Evolutionary conservation across 2,888 invertebrate genomes (phyloP).

Genomic region (Euproctis similis): DNA sequence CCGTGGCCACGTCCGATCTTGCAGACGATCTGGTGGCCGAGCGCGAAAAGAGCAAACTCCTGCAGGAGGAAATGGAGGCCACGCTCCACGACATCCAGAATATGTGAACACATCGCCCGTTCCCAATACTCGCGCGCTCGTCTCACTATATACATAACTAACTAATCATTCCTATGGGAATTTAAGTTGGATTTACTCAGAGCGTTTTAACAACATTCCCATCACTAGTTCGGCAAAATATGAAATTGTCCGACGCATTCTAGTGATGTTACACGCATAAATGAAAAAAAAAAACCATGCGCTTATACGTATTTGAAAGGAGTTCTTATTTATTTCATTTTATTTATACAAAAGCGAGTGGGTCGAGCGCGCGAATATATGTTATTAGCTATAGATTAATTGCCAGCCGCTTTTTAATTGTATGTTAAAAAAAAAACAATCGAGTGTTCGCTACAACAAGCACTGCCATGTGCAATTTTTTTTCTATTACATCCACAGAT

Average conservation of each 20-base stretch:
- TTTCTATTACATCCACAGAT: constrained; percentile 49
- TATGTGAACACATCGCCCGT: constrained; percentile 83
- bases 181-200: too few relatives aligned
- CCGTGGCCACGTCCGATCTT: constrained; percentile 70
- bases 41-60: constrained; percentile 96
- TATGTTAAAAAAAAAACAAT: constrained; percentile 55
- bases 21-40: constrained; percentile 96
- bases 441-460: constrained; percentile 66
- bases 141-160: constrained; percentile 13
- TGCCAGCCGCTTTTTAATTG: constrained; percentile 69
- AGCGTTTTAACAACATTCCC: not conserved
- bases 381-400: constrained; percentile 67
- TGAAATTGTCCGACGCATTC: not conserved
- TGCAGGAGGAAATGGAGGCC: constrained; percentile 98
- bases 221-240: constrained; percentile 1
- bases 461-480: constrained; percentile 72
- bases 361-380: constrained; percentile 54
- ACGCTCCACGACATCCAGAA: constrained; percentile 99
- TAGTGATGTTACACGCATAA: too few relatives aligned
- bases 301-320: constrained; percentile 8
- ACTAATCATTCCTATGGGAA: constrained; percentile 11
- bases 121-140: constrained; percentile 30
- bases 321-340: constrained; percentile 21
- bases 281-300: too few relatives aligned
- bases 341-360: constrained; percentile 25